A percentile compares a stretch with the other conserved stretches of the same genome.
Conservation (phyloP, 2,113 vertebrate genomes). For the Pedionomus torquatus region DNA sequence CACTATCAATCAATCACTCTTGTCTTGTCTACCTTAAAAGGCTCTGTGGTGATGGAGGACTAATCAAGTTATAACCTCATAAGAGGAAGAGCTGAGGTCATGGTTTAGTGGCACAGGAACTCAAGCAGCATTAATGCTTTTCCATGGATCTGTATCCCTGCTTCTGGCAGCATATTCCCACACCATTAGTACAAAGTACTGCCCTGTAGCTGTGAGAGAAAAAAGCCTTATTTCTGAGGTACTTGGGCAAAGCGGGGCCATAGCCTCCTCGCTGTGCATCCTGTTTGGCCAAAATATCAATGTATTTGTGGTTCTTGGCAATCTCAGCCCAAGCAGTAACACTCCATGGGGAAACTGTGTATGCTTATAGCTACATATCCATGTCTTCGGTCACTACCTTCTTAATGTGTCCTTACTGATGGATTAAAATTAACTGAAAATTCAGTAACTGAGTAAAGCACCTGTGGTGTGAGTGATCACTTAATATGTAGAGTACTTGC, state of each 20-base stretch:
- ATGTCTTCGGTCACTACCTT: neutral
- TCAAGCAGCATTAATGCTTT: neutral
- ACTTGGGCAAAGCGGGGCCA: neutral
- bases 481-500: neutral
- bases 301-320: neutral
- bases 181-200: neutral
- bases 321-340: neutral
- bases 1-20: neutral
- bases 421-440: neutral
- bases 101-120: neutral
- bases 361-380: neutral
- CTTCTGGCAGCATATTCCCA: neutral
- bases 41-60: neutral
- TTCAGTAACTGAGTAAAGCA: neutral
- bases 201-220: neutral
- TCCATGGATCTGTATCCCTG: neutral
- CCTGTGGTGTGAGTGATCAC: neutral
- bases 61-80: neutral
- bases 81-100: neutral
- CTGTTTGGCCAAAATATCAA: neutral
- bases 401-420: neutral
- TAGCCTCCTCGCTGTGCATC: neutral
- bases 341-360: neutral
- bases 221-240: neutral
- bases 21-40: neutral